Conservation (phyloP, 2,888 invertebrate species). For the Sminthurides aquaticus region DNA sequence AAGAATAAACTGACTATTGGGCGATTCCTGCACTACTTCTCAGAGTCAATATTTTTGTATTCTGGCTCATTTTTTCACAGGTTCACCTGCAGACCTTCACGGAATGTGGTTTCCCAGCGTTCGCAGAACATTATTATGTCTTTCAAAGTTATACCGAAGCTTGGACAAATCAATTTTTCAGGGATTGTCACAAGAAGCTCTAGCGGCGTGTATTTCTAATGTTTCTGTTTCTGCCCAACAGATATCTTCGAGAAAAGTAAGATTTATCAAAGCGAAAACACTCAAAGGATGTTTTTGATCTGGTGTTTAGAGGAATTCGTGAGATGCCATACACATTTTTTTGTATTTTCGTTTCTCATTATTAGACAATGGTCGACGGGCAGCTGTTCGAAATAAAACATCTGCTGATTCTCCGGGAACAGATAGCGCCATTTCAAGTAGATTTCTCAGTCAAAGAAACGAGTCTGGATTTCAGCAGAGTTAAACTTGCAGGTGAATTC, state of each 20-base stretch:
- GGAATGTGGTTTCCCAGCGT: slow-evolving; percentile 99
- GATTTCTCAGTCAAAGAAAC: slow-evolving; percentile 90
- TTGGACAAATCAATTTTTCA: slow-evolving; percentile 93
- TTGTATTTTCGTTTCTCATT: slow-evolving; percentile 29
- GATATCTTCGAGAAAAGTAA: slow-evolving; percentile 65
- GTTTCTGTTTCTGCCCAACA: slow-evolving; percentile 71
- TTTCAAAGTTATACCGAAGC: slow-evolving; percentile 86
- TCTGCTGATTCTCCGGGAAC: slow-evolving; percentile 88
- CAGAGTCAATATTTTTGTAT: too few species aligned
- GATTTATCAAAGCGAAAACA: too few species aligned
- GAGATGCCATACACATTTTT: neutral
- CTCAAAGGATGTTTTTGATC: too few species aligned
- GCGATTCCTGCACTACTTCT: slow-evolving; percentile 10
- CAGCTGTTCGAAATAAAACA: slow-evolving; percentile 97
- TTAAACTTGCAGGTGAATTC: slow-evolving; percentile 67
- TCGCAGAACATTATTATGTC: slow-evolving; percentile 82
- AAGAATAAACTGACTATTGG: slow-evolving; percentile 13
- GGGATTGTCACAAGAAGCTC: slow-evolving; percentile 91
- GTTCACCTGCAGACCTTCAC: slow-evolving; percentile 90
- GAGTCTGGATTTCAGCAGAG: slow-evolving; percentile 83
- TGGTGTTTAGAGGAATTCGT: neutral
- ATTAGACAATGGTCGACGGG: slow-evolving; percentile 74
- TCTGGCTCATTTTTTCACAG: slow-evolving; percentile 45
- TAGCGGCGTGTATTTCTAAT: slow-evolving; percentile 84
- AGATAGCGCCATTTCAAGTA: slow-evolving; percentile 95